A percentile compares a stretch with the other conserved stretches of the same genome.
Evolutionary conservation across 2,797 vertebrate species (phyloP).

Genomic region (Chiloscyllium punctatum): DNA sequence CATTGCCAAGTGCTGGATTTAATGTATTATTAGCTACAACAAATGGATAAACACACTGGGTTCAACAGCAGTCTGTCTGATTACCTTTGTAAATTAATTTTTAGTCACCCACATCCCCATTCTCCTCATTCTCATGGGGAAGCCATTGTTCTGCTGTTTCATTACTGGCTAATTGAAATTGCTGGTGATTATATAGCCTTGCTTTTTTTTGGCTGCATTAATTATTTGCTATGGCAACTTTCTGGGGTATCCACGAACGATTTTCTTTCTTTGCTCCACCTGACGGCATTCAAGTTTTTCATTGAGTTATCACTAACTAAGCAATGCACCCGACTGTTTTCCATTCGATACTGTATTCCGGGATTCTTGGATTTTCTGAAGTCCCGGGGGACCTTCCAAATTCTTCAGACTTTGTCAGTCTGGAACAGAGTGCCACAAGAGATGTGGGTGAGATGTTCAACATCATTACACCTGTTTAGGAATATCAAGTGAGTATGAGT

Average conservation of each 20-base stretch:
- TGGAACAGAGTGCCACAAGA: neutral
- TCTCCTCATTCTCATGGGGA: neutral
- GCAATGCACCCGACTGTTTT: neutral
- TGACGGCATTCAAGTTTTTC: neutral
- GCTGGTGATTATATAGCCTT: neutral
- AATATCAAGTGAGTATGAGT: neutral
- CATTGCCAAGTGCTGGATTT: neutral
- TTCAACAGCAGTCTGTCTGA: too few species aligned
- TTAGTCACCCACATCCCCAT: neutral
- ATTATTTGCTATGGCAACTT: neutral
- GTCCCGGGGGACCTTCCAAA: neutral
- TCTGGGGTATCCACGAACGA: too few species aligned
- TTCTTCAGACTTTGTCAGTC: neutral
- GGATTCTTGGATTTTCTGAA: neutral
- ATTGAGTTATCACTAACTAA: neutral
- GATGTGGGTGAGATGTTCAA: neutral
- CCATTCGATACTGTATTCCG: neutral
- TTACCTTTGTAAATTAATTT: neutral
- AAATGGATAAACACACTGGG: too few species aligned
- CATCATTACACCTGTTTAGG: neutral
- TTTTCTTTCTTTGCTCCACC: neutral
- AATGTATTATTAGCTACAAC: neutral
- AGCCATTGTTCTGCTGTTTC: neutral
- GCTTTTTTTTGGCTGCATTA: neutral
- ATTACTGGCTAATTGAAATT: neutral